Evolutionary conservation across 2,113 vertebrate species (phyloP).

Genomic region (Lagopus muta): DNA sequence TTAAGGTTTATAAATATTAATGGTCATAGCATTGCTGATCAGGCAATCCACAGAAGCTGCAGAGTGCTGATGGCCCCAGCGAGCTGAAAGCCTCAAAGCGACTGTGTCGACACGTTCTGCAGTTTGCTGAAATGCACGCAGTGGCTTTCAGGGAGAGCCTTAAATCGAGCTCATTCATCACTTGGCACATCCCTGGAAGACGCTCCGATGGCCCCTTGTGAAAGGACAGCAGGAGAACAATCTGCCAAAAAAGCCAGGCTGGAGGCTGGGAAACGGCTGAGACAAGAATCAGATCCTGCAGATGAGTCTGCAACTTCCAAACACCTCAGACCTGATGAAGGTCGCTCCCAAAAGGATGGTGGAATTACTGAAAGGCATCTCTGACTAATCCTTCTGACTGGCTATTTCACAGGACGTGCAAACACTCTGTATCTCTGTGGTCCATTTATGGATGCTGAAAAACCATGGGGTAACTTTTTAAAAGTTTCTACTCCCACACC

Average conservation of each 20-base stretch:
- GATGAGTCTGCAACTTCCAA: neutral
- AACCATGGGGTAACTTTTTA: neutral
- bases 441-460: neutral
- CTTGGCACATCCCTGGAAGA: neutral
- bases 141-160: neutral
- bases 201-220: neutral
- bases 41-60: neutral
- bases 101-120: neutral
- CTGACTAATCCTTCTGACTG: neutral
- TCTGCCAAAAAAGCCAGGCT: neutral
- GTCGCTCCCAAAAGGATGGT: neutral
- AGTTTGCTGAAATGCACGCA: neutral
- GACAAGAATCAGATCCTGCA: neutral
- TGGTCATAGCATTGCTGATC: neutral
- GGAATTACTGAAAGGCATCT: neutral
- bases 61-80: neutral
- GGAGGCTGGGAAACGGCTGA: neutral
- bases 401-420: neutral
- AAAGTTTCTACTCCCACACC: neutral
- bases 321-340: neutral
- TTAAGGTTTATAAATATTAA: slow-evolving; percentile 67
- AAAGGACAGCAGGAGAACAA: neutral
- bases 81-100: neutral
- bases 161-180: neutral
- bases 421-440: neutral